Conservation (phyloP, 2,888 invertebrate genomes). For the Eupithecia centaureata region DNA sequence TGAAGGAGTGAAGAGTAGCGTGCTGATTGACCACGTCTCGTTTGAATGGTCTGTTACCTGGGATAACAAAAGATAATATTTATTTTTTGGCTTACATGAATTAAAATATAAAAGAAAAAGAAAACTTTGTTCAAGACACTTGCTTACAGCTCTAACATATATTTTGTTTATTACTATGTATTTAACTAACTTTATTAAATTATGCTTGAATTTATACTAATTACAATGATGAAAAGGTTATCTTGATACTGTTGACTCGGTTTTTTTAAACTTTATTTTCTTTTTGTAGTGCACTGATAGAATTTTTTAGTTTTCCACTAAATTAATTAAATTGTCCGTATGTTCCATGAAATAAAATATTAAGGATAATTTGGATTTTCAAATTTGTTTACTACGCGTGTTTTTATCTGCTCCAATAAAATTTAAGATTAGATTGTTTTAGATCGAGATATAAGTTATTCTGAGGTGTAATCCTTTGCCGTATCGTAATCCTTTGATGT, state of each 20-base stretch:
- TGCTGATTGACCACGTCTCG: conserved; percentile 89
- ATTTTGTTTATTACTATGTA: too few species aligned
- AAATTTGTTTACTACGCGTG: not conserved
- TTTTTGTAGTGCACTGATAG: not conserved
- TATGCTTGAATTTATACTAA: too few species aligned
- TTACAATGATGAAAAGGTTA: too few species aligned
- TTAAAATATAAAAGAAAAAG: too few species aligned
- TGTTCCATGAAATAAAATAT: not conserved
- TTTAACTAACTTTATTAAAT: too few species aligned
- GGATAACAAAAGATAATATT: not conserved
- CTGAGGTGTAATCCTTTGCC: too few species aligned
- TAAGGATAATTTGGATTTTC: too few species aligned
- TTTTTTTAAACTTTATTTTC: not conserved
- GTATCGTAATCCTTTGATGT: too few species aligned
- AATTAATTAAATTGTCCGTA: not conserved
- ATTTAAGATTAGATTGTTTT: too few species aligned
- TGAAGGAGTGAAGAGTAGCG: conserved; percentile 89
- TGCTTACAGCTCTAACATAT: too few species aligned
- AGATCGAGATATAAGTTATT: too few species aligned
- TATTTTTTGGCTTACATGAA: not conserved
- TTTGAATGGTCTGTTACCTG: conserved; percentile 86
- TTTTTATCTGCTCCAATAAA: not conserved
- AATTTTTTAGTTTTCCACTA: not conserved
- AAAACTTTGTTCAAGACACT: too few species aligned
- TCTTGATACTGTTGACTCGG: not conserved